Percentiles rank a stretch among this genome's conserved stretches.
Conservation (phyloP, 2,797 vertebrate species). For the Streptopelia turtur region DNA sequence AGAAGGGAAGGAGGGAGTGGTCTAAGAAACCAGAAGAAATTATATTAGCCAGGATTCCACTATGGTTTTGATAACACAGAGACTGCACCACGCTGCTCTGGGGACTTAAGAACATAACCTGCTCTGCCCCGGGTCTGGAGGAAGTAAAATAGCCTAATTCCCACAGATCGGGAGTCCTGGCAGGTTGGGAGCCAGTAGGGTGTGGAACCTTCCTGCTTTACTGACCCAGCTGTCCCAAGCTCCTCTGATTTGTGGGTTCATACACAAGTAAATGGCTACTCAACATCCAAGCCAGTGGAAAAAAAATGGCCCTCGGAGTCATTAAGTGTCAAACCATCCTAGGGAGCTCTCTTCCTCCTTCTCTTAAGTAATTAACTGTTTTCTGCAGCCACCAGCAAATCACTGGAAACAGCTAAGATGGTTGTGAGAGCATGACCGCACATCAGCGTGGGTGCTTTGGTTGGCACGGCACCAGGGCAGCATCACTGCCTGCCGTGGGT, state of each 20-base stretch:
- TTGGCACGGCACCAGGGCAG: accelerated
- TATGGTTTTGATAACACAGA: neutral
- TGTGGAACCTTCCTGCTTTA: neutral
- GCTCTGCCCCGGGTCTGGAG: neutral
- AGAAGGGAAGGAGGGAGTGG: neutral
- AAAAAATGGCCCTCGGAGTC: neutral
- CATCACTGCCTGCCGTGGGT: accelerated
- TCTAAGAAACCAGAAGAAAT: neutral
- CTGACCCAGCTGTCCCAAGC: neutral
- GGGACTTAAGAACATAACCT: neutral
- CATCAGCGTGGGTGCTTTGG: accelerated
- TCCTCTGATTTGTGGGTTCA: accelerated
- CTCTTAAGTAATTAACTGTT: neutral
- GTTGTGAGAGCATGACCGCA: neutral
- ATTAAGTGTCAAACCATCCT: neutral
- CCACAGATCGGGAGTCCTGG: accelerated
- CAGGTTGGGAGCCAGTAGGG: accelerated
- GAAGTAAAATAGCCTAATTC: neutral
- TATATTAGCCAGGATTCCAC: neutral
- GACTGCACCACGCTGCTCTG: neutral
- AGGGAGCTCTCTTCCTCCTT: neutral
- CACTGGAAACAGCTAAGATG: neutral
- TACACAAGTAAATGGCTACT: neutral
- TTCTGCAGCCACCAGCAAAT: neutral
- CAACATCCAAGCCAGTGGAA: neutral